These are phyloP conservation scores for Pyrgilauda ruficollis DNA, from an alignment of 2,113 vertebrate genomes.

Conservation along the genomic window DNA sequence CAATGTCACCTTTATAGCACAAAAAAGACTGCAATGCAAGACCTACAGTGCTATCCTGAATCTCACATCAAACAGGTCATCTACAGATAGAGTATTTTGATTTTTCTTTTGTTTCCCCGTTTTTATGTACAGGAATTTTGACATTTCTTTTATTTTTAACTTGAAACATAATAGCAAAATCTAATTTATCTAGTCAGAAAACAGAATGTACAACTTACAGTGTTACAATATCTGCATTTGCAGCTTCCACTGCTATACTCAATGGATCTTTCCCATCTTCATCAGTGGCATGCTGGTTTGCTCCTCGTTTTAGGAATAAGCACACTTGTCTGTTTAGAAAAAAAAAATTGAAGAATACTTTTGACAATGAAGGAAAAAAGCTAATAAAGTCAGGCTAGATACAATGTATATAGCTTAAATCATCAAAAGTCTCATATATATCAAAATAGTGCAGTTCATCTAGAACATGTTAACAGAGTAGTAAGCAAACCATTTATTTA, in stretches of 20 bases:
- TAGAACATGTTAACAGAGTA: neutral
- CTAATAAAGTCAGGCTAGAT: neutral
- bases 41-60: neutral
- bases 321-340: slow-evolving; percentile 87
- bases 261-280: slow-evolving; percentile 92
- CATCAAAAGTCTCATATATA: neutral
- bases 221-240: slow-evolving; percentile 97
- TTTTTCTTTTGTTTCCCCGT: neutral
- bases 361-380: neutral
- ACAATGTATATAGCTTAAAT: neutral
- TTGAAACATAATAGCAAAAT: neutral
- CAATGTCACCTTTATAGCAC: neutral
- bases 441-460: neutral
- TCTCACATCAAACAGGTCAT: neutral
- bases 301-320: slow-evolving; percentile 95
- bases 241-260: slow-evolving; percentile 91
- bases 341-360: neutral
- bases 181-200: neutral
- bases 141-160: neutral
- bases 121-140: neutral
- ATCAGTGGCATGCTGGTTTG: slow-evolving; percentile 94
- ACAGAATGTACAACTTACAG: slow-evolving; percentile 78
- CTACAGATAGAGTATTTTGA: fast-evolving
- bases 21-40: neutral
- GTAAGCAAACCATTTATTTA: neutral